Evolutionary conservation across 2,888 invertebrate species (phyloP).

Genomic region (Elmis aenea): DNA sequence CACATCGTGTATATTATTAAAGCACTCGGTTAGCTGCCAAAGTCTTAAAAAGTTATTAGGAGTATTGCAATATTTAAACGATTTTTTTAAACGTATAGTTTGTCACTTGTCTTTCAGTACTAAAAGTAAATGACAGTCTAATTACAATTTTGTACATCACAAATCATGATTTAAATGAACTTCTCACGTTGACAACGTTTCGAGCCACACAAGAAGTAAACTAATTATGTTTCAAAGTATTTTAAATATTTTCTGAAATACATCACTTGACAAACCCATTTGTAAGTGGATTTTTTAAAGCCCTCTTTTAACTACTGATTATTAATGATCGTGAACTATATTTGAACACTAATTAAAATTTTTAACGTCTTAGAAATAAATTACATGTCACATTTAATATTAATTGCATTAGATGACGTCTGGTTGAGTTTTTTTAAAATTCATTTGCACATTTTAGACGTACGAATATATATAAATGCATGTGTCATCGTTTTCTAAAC

Average conservation of each 20-base stretch:
- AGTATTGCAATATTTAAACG: no score
- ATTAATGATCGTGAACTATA: conserved; percentile 27
- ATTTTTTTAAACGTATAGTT: no score
- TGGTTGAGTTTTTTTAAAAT: conserved; percentile 10
- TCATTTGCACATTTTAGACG: no score
- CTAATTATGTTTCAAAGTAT: conserved; percentile 23
- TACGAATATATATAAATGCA: no score
- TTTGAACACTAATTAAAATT: conserved; percentile 28
- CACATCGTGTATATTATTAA: no score
- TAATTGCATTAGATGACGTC: conserved; percentile 14
- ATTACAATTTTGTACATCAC: no score
- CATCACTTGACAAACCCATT: conserved; percentile 22
- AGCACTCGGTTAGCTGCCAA: no score
- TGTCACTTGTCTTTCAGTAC: no score
- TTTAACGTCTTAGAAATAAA: conserved; percentile 14
- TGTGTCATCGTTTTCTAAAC: no score
- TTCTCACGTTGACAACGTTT: conserved; percentile 21
- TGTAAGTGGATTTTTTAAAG: conserved; percentile 20
- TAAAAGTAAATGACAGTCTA: no score
- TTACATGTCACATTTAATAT: conserved; percentile 8
- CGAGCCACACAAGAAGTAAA: conserved; percentile 25
- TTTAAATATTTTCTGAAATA: conserved; percentile 18
- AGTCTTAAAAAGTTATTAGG: no score
- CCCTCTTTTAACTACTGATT: conserved; percentile 21
- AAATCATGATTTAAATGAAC: conserved; percentile 14